phyloP scores from a whole-genome alignment of 1,140 invertebrate species.

The Apis florea region DNA sequence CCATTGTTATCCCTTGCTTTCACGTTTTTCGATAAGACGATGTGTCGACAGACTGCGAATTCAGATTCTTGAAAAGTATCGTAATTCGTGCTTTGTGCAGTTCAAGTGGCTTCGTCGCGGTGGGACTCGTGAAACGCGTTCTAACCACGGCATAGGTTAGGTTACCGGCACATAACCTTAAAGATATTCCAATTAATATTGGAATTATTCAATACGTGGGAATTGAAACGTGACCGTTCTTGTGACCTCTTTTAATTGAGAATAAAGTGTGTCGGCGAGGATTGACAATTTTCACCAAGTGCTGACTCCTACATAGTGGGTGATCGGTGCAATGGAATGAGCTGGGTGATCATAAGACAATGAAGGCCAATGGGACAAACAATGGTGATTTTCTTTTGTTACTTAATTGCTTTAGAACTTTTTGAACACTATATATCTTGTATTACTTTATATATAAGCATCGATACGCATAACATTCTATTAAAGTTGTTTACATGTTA shows the following conservation, averaged over 20 bases:
- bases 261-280: not conserved
- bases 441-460: not conserved
- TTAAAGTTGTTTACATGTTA: slow-evolving; percentile 14
- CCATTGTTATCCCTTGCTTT: slow-evolving; percentile 42
- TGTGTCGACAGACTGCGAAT: slow-evolving; percentile 18
- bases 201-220: not conserved
- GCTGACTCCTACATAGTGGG: slow-evolving; percentile 55
- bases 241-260: not conserved
- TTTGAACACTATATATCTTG: too few species aligned
- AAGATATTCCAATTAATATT: slow-evolving; percentile 4
- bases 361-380: slow-evolving; percentile 80
- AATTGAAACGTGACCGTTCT: not conserved
- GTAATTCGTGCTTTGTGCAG: slow-evolving; percentile 15
- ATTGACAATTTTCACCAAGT: not conserved
- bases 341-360: slow-evolving; percentile 71
- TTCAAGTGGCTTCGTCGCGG: not conserved
- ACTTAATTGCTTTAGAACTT: not conserved
- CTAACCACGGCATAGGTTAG: slow-evolving; percentile 71
- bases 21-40: slow-evolving; percentile 22
- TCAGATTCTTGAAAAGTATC: slow-evolving; percentile 24
- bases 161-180: slow-evolving; percentile 77
- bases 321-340: slow-evolving; percentile 73
- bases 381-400: slow-evolving; percentile 73
- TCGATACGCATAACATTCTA: not conserved
- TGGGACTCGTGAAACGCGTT: slow-evolving; percentile 53